A percentile compares a stretch with the other conserved stretches of the same genome.
These are phyloP conservation scores for Blastobasis lacticolella DNA, from an alignment of 2,888 invertebrate species.

Conservation along the genomic window DNA sequence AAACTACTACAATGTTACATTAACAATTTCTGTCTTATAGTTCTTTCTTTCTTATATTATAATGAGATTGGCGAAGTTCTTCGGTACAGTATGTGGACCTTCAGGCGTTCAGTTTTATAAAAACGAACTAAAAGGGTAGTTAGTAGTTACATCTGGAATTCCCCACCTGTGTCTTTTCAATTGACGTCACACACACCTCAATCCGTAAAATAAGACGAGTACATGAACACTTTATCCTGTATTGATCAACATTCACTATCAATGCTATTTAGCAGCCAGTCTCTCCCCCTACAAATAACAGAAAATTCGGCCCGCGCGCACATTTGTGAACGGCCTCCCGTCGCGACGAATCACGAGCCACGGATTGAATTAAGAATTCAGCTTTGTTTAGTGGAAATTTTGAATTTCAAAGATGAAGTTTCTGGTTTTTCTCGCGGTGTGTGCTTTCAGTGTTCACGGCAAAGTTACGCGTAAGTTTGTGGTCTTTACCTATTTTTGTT, in stretches of 20 bases:
- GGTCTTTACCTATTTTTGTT: too few relatives aligned
- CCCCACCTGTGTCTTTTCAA: too few relatives aligned
- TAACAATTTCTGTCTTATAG: too few relatives aligned
- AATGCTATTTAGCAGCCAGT: background rate
- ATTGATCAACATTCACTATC: slow-evolving; percentile 6
- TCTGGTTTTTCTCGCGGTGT: slow-evolving; percentile 34
- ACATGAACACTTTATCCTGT: slow-evolving; percentile 3
- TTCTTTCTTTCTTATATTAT: too few relatives aligned
- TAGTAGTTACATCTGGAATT: too few relatives aligned
- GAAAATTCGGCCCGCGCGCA: slow-evolving; percentile 43
- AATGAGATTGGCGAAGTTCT: too few relatives aligned
- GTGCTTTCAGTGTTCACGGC: slow-evolving; percentile 37
- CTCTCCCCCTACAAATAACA: slow-evolving; percentile 57
- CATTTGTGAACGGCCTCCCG: slow-evolving; percentile 44
- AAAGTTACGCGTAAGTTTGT: slow-evolving; percentile 57
- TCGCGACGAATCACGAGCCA: slow-evolving; percentile 19
- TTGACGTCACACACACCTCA: too few relatives aligned
- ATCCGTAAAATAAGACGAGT: too few relatives aligned
- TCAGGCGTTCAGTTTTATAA: too few relatives aligned
- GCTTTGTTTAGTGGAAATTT: background rate
- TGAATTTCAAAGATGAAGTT: slow-evolving; percentile 39
- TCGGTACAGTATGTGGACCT: too few relatives aligned
- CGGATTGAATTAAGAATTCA: background rate
- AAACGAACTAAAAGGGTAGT: too few relatives aligned
- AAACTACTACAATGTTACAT: too few relatives aligned